Percentiles rank a stretch among this genome's conserved stretches.
phyloP scores from a whole-genome alignment of 2,888 invertebrate genomes.

The Lordiphosa andalusiaca region DNA sequence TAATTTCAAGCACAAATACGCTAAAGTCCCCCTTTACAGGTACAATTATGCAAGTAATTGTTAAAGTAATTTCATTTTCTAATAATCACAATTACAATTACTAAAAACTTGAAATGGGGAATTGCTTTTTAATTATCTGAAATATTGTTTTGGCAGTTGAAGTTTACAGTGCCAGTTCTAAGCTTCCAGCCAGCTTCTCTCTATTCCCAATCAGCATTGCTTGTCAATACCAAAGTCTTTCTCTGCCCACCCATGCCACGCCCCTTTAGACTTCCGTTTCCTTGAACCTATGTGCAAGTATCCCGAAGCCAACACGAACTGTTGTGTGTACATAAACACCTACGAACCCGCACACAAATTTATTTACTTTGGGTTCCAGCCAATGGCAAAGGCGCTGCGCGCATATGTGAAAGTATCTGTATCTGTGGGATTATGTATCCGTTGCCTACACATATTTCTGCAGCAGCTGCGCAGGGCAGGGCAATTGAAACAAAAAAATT shows the following conservation, averaged over 20 bases:
- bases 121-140: too few species aligned
- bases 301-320: slow-evolving; percentile 3
- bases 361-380: slow-evolving; percentile 21
- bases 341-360: slow-evolving; percentile 14
- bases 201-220: too few species aligned
- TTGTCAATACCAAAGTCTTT: too few species aligned
- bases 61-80: too few species aligned
- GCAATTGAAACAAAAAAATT: slow-evolving; percentile 5
- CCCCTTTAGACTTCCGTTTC: slow-evolving; percentile 25
- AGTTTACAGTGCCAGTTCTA: too few species aligned
- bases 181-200: too few species aligned
- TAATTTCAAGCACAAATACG: too few species aligned
- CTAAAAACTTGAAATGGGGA: too few species aligned
- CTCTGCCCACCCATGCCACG: slow-evolving; percentile 50
- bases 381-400: slow-evolving; percentile 42
- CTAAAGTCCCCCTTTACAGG: too few species aligned
- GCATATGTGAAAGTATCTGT: slow-evolving; percentile 29
- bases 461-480: slow-evolving; percentile 11
- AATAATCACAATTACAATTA: too few species aligned
- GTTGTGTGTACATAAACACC: slow-evolving; percentile 26
- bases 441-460: slow-evolving; percentile 10
- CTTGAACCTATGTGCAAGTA: slow-evolving; percentile 1
- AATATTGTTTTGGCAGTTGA: too few species aligned
- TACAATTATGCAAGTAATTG: too few species aligned
- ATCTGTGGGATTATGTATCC: slow-evolving; percentile 29